These are phyloP conservation scores for Plebejus anna DNA, from an alignment of 2,888 invertebrate species.

Conservation along the genomic window DNA sequence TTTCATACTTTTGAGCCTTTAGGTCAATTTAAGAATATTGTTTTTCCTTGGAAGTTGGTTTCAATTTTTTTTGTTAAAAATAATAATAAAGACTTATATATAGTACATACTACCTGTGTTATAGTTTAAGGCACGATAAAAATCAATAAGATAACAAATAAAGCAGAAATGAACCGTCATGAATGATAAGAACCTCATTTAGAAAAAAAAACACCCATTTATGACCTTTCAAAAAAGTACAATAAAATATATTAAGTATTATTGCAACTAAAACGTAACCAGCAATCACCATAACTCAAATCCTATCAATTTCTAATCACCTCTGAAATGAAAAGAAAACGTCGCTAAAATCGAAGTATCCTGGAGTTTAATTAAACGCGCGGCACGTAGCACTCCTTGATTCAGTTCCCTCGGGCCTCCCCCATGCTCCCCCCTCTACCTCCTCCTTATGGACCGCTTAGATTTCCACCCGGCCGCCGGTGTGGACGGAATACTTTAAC, in stretches of 20 bases:
- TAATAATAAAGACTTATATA: too few species aligned
- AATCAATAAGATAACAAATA: too few species aligned
- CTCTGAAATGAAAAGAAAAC: slow-evolving; percentile 64
- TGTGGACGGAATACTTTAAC: slow-evolving; percentile 75
- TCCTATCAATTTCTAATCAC: slow-evolving; percentile 29
- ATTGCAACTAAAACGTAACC: neutral
- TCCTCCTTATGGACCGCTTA: slow-evolving; percentile 77
- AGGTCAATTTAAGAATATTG: too few species aligned
- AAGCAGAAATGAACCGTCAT: too few species aligned
- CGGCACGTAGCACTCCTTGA: slow-evolving; percentile 77
- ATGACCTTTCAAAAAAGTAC: neutral
- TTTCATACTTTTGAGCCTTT: too few species aligned
- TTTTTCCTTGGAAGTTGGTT: too few species aligned
- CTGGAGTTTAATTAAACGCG: slow-evolving; percentile 76
- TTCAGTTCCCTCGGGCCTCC: slow-evolving; percentile 67
- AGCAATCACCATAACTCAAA: neutral
- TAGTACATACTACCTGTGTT: too few species aligned
- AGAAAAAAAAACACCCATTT: too few species aligned
- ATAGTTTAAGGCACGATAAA: too few species aligned
- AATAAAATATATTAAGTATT: neutral
- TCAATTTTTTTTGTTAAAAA: too few species aligned
- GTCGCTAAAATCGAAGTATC: slow-evolving; percentile 76
- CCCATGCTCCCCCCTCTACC: slow-evolving; percentile 53
- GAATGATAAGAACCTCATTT: too few species aligned
- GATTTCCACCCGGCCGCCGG: slow-evolving; percentile 73